These are phyloP conservation scores for Saimiri boliviensis DNA, from an alignment of 2,113 vertebrate genomes.

Conservation along the genomic window DNA sequence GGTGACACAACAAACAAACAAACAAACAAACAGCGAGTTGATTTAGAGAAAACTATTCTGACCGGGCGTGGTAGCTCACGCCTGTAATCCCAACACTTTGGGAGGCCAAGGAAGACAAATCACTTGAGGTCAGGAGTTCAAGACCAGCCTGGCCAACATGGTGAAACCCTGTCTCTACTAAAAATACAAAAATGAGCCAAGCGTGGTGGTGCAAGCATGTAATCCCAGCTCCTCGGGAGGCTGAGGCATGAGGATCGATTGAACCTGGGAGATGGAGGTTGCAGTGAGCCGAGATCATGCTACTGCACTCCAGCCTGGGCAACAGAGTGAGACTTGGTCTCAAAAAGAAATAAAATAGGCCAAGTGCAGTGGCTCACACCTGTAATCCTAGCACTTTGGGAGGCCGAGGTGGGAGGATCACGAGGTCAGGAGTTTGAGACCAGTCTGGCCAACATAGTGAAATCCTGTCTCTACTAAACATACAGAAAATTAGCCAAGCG, in stretches of 20 bases:
- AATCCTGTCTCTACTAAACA: too few species aligned
- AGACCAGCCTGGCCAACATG: not conserved
- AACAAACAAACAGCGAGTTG: not conserved
- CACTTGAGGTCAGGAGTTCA: not conserved
- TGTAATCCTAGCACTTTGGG: too few species aligned
- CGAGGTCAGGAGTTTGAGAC: too few species aligned
- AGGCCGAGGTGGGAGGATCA: too few species aligned
- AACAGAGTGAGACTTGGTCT: not conserved
- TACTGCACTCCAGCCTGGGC: not conserved
- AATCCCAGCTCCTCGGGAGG: not conserved
- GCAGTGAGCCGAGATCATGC: too few species aligned
- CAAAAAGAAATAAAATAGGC: not conserved
- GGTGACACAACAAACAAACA: not conserved
- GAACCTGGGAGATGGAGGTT: not conserved
- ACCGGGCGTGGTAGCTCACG: not conserved
- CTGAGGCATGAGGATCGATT: not conserved
- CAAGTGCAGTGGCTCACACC: too few species aligned
- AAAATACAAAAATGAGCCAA: not conserved
- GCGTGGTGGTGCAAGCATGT: rapidly evolving
- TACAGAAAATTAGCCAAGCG: too few species aligned
- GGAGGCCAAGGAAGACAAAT: not conserved
- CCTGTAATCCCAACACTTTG: not conserved
- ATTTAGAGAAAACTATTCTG: not conserved
- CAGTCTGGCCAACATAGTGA: too few species aligned
- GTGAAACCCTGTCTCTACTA: not conserved